These are phyloP conservation scores for Arrhopalites spinosus DNA, from an alignment of 2,888 invertebrate genomes.

Conservation along the genomic window DNA sequence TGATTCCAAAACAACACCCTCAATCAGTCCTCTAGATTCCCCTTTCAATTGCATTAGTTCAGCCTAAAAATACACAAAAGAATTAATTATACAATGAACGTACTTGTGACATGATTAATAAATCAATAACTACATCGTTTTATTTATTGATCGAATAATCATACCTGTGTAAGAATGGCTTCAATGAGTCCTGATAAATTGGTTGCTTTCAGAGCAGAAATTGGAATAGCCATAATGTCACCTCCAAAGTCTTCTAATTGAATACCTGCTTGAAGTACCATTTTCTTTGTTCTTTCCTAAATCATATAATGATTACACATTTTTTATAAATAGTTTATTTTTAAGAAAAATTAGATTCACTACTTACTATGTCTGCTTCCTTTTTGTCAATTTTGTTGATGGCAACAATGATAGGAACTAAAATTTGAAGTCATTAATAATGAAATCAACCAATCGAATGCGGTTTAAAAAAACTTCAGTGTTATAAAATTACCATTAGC, in stretches of 20 bases:
- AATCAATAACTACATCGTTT: no score
- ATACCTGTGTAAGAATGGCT: slow-evolving; percentile 69
- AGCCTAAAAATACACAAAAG: slow-evolving; percentile 68
- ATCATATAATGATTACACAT: slow-evolving; percentile 34
- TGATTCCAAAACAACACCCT: slow-evolving; percentile 90
- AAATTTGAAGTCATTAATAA: slow-evolving; percentile 45
- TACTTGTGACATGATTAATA: background rate
- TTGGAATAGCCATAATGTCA: slow-evolving; percentile 85
- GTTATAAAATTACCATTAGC: slow-evolving; percentile 74
- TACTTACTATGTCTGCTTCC: slow-evolving; percentile 80
- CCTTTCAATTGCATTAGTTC: slow-evolving; percentile 86
- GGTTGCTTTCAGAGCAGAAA: slow-evolving; percentile 85
- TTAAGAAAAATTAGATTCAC: no score
- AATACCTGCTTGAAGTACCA: slow-evolving; percentile 78
- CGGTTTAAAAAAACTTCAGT: no score
- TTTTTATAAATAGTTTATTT: no score
- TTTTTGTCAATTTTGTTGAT: slow-evolving; percentile 98
- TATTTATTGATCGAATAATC: no score
- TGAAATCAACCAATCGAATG: background rate
- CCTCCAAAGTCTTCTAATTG: slow-evolving; percentile 87
- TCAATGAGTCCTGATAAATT: slow-evolving; percentile 81
- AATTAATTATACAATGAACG: no score
- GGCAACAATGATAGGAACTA: slow-evolving; percentile 94
- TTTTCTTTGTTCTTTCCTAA: slow-evolving; percentile 74
- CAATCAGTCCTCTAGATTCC: slow-evolving; percentile 81